Evolutionary conservation across 2,113 vertebrate species (phyloP), one percentile per base, ranked within the genome.

Genomic region (Epinephelus cyanopodus): DNA sequence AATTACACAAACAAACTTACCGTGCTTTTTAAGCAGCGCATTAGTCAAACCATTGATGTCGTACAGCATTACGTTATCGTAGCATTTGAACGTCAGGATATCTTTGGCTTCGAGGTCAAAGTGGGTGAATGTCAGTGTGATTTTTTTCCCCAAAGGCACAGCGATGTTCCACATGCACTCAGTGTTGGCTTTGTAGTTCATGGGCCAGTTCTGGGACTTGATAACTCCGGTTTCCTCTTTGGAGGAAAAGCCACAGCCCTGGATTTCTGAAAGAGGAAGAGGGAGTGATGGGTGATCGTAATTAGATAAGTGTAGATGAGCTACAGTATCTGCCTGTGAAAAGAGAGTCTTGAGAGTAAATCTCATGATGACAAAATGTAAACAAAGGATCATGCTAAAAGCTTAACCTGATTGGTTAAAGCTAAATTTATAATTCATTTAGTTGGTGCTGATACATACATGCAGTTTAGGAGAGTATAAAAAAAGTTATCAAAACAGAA

Each of bases 81-180:
- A 78, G 87, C 94, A 95, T 66, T 65, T 92, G 58, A 71, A 84
- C 0, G 79, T 69, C 1, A 95, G 2, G 17, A 93, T 10, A 33
- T 88, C 90, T 66, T 82, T 79, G 25, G 82, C 82, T 79, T 96
- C 93, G 0, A 95, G 54, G 82, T 95, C 91, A 87, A 96, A 96
- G 78, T 95, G 86, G 21, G 95, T 95, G 90, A 96, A 96, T 0
- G 58, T 92, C 65, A 96, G 70, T 0, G 74, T 90, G 83, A 96
- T 91, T 42, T 81, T 93, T 70, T 94, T 87, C 0, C 91, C 89
- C 0, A 57, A 9, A 5, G 94, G 94, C 48, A 86, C 29, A 45
- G 71, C 76, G 12, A 95, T 85, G 57, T 72, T 93, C 96, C 95
- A 96, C 91, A 95, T 87, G 83, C 95, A 96, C 83, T 94, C 85